Conservation (phyloP, 2,113 vertebrate genomes). For the Pollachius pollachius region DNA sequence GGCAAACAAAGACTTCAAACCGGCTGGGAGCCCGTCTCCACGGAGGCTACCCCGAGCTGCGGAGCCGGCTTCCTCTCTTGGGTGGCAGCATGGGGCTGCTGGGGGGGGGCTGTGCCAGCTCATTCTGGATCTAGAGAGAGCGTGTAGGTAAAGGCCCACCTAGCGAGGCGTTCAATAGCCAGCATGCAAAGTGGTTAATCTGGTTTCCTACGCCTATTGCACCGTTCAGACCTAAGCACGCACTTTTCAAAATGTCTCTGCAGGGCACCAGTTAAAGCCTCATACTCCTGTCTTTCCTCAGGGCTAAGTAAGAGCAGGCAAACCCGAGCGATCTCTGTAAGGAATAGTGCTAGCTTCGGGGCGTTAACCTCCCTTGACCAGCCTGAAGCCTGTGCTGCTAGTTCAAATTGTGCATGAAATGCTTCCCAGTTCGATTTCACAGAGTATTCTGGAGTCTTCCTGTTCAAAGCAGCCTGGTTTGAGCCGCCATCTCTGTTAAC, state of each 20-base stretch:
- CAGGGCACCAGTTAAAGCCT: background rate
- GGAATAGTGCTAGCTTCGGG: background rate
- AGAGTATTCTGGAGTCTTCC: constrained; percentile 12
- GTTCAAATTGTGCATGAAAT: background rate
- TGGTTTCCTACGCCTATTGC: background rate
- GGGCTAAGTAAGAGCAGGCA: background rate
- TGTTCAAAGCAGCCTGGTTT: no score
- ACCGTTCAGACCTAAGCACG: background rate
- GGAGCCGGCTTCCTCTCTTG: no score
- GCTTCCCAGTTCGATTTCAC: constrained; percentile 14
- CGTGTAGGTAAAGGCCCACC: constrained; percentile 14
- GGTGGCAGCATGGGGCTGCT: no score
- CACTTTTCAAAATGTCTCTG: constrained; percentile 7
- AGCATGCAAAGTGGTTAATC: background rate
- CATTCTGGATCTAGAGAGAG: background rate
- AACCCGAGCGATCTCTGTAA: background rate
- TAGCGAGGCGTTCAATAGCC: constrained; percentile 1
- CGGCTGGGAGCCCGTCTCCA: no score
- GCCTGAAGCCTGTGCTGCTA: background rate
- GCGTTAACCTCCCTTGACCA: background rate
- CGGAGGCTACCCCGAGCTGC: no score
- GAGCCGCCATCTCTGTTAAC: no score
- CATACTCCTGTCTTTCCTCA: constrained; percentile 4
- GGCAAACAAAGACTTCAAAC: no score
- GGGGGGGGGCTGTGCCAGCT: background rate